Percentiles rank a stretch among this genome's conserved stretches.
phyloP scores from a whole-genome alignment of 1,140 invertebrate species.

The Dendroctonus valens region DNA sequence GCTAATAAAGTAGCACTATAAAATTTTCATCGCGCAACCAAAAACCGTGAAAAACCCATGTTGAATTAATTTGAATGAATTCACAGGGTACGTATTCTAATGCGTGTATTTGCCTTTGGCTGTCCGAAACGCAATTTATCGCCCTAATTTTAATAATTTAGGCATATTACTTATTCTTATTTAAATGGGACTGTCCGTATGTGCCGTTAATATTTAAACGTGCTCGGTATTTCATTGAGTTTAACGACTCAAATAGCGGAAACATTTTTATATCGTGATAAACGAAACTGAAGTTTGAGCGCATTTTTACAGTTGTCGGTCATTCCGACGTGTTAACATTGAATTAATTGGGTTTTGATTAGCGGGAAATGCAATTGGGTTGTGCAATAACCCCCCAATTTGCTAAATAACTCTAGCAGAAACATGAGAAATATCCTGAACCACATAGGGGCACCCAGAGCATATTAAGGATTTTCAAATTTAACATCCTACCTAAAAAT shows the following conservation, averaged over 20 bases:
- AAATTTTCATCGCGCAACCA: conserved; percentile 11
- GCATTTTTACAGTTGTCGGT: no score
- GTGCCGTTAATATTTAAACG: conserved; percentile 29
- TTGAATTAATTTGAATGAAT: conserved; percentile 30
- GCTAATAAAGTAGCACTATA: not conserved
- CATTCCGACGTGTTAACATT: no score
- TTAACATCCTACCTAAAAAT: not conserved
- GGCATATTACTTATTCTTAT: conserved; percentile 33
- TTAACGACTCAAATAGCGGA: conserved; percentile 23
- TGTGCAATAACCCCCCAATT: no score
- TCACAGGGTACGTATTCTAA: conserved; percentile 23
- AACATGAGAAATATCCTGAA: no score
- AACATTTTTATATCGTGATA: conserved; percentile 28
- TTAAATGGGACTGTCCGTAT: conserved; percentile 30
- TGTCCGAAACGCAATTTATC: conserved; percentile 27
- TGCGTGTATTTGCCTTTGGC: conserved; percentile 27
- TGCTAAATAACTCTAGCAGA: no score
- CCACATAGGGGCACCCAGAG: no score
- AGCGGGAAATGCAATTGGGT: no score
- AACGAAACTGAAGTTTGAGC: not conserved
- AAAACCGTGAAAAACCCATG: conserved; percentile 27
- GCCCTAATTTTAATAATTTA: conserved; percentile 31
- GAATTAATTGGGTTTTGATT: no score
- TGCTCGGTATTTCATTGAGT: conserved; percentile 21
- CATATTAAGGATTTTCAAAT: no score